Base-by-base conservation (phyloP, 2,113 vertebrate species). In the Crotalus viridis region DNA sequence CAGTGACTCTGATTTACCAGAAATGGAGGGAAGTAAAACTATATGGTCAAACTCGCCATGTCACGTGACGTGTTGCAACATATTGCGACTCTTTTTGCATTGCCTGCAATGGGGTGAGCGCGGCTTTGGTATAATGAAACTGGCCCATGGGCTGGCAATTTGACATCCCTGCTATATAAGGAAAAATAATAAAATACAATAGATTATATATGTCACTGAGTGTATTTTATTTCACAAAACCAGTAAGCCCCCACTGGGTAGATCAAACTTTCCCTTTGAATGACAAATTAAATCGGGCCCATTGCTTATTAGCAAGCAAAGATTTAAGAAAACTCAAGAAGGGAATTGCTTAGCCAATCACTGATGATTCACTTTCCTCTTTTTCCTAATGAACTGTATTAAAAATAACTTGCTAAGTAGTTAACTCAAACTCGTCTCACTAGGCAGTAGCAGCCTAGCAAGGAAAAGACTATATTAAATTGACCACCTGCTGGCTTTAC, bases 391-490 rank as follows among this genome's bases (percentile, higher is more conserved):
- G 57, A 94, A 81, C 13, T 93, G 19, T 26, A 28, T 22, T 39
- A 0, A 93, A 59, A 59, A 93, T 69, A 89, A 94, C 94, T 1
- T 0, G 39, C 22, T 85, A 89, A 91, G 51, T 87, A 22, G 17
- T 46, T 81, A 86, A 81, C 5, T n/a, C 54, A 54, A 69, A 56
- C n/a, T 43, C 87, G 69, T 19, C 24, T 87, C 48, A 33, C 64
- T 55, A 85, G 56, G 69, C 4, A 86, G n/a, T 4, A 61, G 33
- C 21, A 86, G 33, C 43, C 43, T 46, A 89, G 55, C 54, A 69
- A 7, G 10, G 46, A 89, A 85, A 85, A n/a, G 15, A 85, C n/a
- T 90, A 43, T 90, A 19, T 87, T 89, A 85, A 94, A 94, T 86
- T 59, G 46, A 86, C 39, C 91, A 88, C 74, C 74, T 54, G 17